A percentile compares a stretch with the other conserved stretches of the same genome.
Conservation (phyloP, 2,888 invertebrate species). For the Chrysina gloriosa region DNA sequence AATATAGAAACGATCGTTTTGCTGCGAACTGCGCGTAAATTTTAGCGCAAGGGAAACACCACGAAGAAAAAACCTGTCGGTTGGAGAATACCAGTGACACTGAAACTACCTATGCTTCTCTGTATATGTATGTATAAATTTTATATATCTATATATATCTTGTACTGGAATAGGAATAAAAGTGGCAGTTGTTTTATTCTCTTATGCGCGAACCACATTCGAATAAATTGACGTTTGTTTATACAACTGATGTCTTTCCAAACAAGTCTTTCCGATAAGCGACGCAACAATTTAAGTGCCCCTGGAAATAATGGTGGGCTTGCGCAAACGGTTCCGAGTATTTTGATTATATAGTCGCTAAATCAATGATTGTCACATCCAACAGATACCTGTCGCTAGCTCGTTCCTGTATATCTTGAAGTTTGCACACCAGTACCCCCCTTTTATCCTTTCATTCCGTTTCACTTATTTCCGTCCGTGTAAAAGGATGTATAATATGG, state of each 20-base stretch:
- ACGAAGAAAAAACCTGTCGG: slow-evolving; percentile 23
- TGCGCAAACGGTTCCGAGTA: slow-evolving; percentile 34
- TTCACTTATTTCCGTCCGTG: neutral
- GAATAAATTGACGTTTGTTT: neutral
- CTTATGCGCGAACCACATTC: neutral
- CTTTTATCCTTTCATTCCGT: neutral
- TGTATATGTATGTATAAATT: neutral
- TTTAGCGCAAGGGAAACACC: slow-evolving; percentile 49
- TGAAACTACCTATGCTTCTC: neutral
- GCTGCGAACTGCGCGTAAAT: slow-evolving; percentile 49
- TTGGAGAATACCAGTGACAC: slow-evolving; percentile 51
- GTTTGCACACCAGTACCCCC: slow-evolving; percentile 41
- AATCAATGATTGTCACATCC: slow-evolving; percentile 50
- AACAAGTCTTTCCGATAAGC: slow-evolving; percentile 42
- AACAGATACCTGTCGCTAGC: slow-evolving; percentile 41
- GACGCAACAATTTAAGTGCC: slow-evolving; percentile 46
- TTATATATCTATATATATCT: neutral
- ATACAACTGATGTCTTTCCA: slow-evolving; percentile 38
- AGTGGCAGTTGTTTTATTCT: slow-evolving; percentile 51
- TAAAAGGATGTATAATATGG: neutral
- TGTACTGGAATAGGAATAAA: slow-evolving; percentile 8
- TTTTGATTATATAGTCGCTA: slow-evolving; percentile 35
- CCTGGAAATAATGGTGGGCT: slow-evolving; percentile 45
- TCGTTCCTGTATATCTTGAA: slow-evolving; percentile 39
- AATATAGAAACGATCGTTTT: slow-evolving; percentile 34